Evolutionary conservation across 2,888 invertebrate genomes (phyloP), one percentile per base, ranked within the genome.

Genomic region (Lasioglossum pauxillum): DNA sequence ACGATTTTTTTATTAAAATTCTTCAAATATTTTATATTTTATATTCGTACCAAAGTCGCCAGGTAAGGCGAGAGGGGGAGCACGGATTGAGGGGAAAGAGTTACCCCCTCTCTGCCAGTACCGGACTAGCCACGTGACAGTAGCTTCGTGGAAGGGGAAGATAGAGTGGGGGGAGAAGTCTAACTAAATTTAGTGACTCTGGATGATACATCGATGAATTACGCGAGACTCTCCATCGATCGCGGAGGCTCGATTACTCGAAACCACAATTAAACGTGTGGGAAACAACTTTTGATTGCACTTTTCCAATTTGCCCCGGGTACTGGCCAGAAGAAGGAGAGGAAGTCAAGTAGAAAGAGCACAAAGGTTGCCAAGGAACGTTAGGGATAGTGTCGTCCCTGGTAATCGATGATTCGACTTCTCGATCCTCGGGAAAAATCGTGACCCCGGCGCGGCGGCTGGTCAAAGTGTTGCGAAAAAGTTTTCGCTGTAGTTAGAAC

Each of bases 201-300:
- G 44, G 12, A 44, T 3, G 16, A 46, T 46, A 16, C 5, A 75
- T 89, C 91, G 78, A 91, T 60, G 14, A 53, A 53, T 53, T 23
- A 3, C 53, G 8, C 53, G 53, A n/a, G 10, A 10, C 53, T 53
- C 10, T 64, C 5, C 16, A 14, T 60, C 4, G 27, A 60, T 27
- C 60, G 5, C n/a, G 87, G 84, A 89, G 85, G 82, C 83, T 81
- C 89, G 91, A 92, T 92, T 88, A 86, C 87, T 83, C 78, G 88
- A 77, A 85, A 76, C 85, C 83, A 84, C 86, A 83, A 84, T 92
- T 88, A 90, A 88, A 88, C 79, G 60, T 78, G 75, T 79, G 75
- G 91, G 90, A 87, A 92, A 90, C 91, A 93, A 93, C 89, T 92
- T 93, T 92, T 93, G 92, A 92, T 94, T 93, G 93, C 92, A 92